Percentiles rank a stretch among this genome's conserved stretches.
Evolutionary conservation across 2,113 vertebrate species (phyloP).

Genomic region (Chaetodon auriga): DNA sequence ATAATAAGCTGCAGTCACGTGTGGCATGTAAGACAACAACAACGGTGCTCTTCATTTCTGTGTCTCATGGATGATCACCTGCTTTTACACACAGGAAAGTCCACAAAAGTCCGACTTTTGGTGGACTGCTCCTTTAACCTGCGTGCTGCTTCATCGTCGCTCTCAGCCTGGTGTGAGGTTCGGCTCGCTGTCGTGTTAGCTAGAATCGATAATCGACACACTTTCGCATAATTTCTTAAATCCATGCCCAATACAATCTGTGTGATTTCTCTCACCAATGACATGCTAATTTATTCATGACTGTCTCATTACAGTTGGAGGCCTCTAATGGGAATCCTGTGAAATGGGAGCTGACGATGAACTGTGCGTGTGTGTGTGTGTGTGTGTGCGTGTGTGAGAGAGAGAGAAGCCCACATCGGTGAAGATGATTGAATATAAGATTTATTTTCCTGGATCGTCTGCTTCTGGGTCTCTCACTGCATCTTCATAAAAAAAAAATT

Average conservation of each 20-base stretch:
- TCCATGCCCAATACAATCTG: neutral
- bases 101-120: no score
- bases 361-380: slow-evolving; percentile 5
- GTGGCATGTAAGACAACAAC: no score
- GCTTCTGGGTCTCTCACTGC: neutral
- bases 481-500: neutral
- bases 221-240: neutral
- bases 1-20: no score
- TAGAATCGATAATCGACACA: no score
- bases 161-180: no score
- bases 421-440: neutral
- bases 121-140: no score
- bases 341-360: neutral
- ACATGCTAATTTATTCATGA: slow-evolving; percentile 60
- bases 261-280: slow-evolving; percentile 13
- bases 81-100: no score
- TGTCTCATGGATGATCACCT: no score
- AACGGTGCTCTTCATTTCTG: no score
- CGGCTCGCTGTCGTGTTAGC: neutral
- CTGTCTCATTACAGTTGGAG: slow-evolving; percentile 17
- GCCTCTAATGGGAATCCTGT: slow-evolving; percentile 13
- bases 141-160: no score
- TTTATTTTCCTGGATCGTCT: neutral
- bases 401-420: neutral
- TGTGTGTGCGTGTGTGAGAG: slow-evolving; percentile 6